Conservation (phyloP, 2,888 invertebrate genomes). For the Scaptomyza caliginosa region DNA sequence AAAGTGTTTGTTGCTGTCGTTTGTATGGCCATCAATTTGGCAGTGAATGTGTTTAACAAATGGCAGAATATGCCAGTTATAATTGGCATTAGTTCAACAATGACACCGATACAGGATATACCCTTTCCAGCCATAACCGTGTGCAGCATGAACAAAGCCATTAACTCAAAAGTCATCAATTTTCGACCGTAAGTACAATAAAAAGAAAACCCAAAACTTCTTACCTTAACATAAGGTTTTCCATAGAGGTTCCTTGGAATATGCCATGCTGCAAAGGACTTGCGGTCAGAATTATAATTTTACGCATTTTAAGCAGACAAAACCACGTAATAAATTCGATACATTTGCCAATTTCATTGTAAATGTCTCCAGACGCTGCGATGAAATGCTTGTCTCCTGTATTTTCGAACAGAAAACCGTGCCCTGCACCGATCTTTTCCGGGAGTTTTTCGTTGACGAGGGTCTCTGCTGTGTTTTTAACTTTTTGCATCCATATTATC, state of each 20-base stretch:
- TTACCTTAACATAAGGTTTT: too few species aligned
- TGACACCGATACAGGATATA: conserved; percentile 87
- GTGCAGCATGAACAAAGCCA: conserved; percentile 93
- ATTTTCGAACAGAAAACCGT: conserved; percentile 86
- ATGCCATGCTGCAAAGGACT: conserved; percentile 79
- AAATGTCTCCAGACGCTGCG: conserved; percentile 87
- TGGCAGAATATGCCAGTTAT: conserved; percentile 91
- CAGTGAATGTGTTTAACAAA: conserved; percentile 87
- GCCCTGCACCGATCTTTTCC: conserved; percentile 89
- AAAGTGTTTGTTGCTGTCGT: conserved; percentile 88
- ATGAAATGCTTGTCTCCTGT: conserved; percentile 89
- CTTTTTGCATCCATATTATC: conserved; percentile 88
- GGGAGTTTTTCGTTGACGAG: conserved; percentile 91
- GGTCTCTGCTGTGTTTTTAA: conserved; percentile 94
- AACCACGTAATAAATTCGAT: conserved; percentile 42
- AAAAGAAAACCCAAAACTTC: not conserved
- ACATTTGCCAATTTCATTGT: conserved; percentile 72
- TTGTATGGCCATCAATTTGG: conserved; percentile 85
- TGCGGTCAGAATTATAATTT: conserved; percentile 67
- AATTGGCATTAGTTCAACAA: conserved; percentile 89
- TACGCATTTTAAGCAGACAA: conserved; percentile 35
- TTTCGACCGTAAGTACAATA: conserved; percentile 53
- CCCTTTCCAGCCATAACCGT: conserved; percentile 94
- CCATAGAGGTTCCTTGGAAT: conserved; percentile 85
- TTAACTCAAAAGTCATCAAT: conserved; percentile 84